Base-by-base conservation (phyloP, 2,113 vertebrate genomes). In the Serilophus lunatus region DNA sequence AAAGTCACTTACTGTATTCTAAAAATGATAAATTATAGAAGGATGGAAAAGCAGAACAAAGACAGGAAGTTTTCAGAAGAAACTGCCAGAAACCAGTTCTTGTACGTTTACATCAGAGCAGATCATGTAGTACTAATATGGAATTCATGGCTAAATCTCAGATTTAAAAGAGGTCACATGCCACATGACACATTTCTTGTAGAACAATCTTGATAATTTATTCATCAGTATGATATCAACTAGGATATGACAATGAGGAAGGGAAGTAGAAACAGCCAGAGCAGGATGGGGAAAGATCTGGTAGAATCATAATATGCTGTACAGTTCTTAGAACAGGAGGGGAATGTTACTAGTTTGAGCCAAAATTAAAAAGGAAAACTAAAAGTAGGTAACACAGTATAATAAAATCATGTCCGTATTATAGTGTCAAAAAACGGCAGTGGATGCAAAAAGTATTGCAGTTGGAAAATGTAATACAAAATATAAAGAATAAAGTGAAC, bases 201-300 rank as follows among this genome's bases (percentile, higher is more conserved):
- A 96, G 95, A 96, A 92, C 92, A 97, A 92, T 96, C 69, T 69
- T 94, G 95, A 92, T 96, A 96, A 97, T 96, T 97, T 97, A 97
- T 97, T 97, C 96, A 97, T 88, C 92, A 95, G 92, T 78, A 96
- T 94, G 65, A 36, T 92, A 95, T 81, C 95, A 96, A 59, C 82
- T 80, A 90, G 57, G 86, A 93, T 75, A 7, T 69, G 93, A 23
- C 72, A 80, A 54, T 75, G 51, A 57, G 86, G 60, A 82, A 75
- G 75, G 86, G 78, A 95, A 71, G 77, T 38, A 85, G 57, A 84
- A 94, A 82, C 40, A 60, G 61, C 24, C 60, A 93, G 76, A 93
- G 57, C 51, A 61, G 86, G 70, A 75, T 28, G 17, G 33, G 40
- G 65, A 84, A 68, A 80, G 87, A 42, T 25, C 38, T 35, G 90